These are phyloP conservation scores for Nephrotoma flavescens DNA, from an alignment of 2,888 invertebrate species.

Conservation along the genomic window DNA sequence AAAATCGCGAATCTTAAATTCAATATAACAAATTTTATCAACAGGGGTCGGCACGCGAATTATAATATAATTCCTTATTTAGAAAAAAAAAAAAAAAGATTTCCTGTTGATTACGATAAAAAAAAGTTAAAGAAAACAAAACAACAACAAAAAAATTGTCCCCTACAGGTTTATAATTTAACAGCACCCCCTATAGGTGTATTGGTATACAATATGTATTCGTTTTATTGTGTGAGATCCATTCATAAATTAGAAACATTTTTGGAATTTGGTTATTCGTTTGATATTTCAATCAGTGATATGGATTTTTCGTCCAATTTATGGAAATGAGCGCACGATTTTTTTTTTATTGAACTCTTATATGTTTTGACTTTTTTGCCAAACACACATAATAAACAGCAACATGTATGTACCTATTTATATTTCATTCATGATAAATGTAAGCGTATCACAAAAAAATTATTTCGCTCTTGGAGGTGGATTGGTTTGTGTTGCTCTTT, in stretches of 20 bases:
- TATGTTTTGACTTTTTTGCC: not conserved
- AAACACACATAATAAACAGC: not conserved
- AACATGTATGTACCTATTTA: not conserved
- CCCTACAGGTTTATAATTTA: not conserved
- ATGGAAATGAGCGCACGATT: not conserved
- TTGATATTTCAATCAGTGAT: not conserved
- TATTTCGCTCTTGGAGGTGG: not conserved
- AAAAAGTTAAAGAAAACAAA: not conserved
- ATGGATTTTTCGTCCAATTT: not conserved
- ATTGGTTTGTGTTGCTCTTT: not conserved
- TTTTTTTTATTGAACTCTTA: not conserved
- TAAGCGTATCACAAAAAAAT: not conserved
- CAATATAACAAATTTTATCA: not conserved
- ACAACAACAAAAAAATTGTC: not conserved
- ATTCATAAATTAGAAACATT: not conserved
- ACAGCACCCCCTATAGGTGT: not conserved
- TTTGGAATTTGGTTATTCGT: not conserved
- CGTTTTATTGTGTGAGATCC: not conserved
- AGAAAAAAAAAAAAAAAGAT: not conserved
- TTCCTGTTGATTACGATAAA: not conserved
- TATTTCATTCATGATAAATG: not conserved
- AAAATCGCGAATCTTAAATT: not conserved
- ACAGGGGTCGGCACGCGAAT: conserved; percentile 3
- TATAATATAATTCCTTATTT: not conserved
- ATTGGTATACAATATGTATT: not conserved